Conservation (phyloP, 2,113 vertebrate genomes). For the Actenoides hombroni region DNA sequence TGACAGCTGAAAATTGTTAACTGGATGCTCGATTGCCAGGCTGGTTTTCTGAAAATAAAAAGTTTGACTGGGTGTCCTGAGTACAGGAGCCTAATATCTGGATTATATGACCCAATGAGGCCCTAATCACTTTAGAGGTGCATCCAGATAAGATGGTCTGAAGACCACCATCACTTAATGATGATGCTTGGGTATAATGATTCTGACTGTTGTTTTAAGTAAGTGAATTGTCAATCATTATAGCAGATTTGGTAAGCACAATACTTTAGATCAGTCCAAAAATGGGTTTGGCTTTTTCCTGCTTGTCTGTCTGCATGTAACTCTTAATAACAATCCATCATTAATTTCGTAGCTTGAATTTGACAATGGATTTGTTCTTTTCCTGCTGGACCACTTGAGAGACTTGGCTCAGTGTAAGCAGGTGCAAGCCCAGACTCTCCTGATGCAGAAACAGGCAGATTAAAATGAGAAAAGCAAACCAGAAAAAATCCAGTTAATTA, state of each 20-base stretch:
- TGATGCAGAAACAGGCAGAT: conserved; percentile 6
- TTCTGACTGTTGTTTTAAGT: neutral
- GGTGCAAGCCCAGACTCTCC: neutral
- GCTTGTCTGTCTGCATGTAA: neutral
- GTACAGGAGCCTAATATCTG: neutral
- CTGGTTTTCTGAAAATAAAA: neutral
- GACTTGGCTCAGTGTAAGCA: neutral
- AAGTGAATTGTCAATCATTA: neutral
- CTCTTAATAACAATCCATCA: neutral
- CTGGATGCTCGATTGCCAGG: fast-evolving
- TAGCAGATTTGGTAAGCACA: neutral
- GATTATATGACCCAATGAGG: neutral
- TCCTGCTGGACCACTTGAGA: neutral
- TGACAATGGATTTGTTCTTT: conserved; percentile 6
- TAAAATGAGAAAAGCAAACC: neutral
- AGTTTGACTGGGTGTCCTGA: neutral
- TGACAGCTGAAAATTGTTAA: neutral
- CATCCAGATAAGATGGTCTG: neutral
- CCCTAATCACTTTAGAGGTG: neutral
- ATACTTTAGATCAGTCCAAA: neutral
- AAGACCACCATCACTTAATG: neutral
- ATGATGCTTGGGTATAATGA: neutral
- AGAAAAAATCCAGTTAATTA: neutral
- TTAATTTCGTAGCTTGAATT: neutral
- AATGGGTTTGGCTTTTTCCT: neutral